Base-by-base conservation (phyloP, 2,888 invertebrate species). In the Neoaliturus tenellus region DNA sequence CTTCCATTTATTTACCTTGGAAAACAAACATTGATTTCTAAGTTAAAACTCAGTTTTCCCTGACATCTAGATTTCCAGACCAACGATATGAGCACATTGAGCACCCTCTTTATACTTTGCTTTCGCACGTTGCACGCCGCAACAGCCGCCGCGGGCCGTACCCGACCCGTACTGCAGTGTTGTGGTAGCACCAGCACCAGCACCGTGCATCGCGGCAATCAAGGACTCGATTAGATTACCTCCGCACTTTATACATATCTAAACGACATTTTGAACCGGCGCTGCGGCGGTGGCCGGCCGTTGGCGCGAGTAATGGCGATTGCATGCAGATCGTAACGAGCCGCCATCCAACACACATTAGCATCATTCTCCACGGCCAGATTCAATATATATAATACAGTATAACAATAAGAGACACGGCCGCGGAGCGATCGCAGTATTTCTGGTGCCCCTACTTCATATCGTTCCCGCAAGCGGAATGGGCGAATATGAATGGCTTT, bases 321-420 rank as follows among this genome's bases (percentile, higher is more conserved):
- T 51, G 51, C 51, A 51, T 51, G 51, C 14, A 51, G 51, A 51
- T 23, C 2, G 51, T 44, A 44, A 44, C 44, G 44, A 20, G 51
- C 51, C 2, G 39, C 39, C 48, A 51, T 51, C 51, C 5, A 51
- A 23, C 51, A 5, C 23, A 5, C 51, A 23, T 67, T 67, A 67
- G 67, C 71, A 71, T 71, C 17, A 71, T 39, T 71, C 39, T 39
- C 71, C 23, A 17, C 71, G 71, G 71, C n/a, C 67, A 71, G 41
- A 71, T 71, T 71, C 39, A 71, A 71, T 71, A 39, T 71, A 71
- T 71, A 71, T 71, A 71, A 71, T 71, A 71, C 41, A 71, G 41
- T 71, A 71, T 71, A 71, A 71, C 71, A 71, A 71, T 39, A 39
- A 71, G 41, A 39, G 31, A 33, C 51, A 33, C 17, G 20, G 35